Conservation (phyloP, 2,888 invertebrate genomes). For the Agrochola macilenta region DNA sequence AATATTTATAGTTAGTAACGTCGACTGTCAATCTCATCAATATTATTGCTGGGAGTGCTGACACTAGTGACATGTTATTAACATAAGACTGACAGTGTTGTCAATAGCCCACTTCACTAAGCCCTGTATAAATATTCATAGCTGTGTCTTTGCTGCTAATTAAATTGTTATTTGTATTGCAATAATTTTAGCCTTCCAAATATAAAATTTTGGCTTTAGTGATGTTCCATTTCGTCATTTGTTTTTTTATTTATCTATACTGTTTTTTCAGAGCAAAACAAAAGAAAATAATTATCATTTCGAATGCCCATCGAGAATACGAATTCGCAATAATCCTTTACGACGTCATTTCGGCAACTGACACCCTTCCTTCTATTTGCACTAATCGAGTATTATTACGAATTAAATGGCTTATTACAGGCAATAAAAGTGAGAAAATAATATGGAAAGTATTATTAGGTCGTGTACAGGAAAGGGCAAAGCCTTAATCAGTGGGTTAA, state of each 20-base stretch:
- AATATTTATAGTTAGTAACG: constrained; percentile 57
- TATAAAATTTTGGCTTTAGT: not conserved
- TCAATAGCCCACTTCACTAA: constrained; percentile 62
- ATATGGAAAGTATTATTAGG: constrained; percentile 70
- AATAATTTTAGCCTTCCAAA: constrained; percentile 20
- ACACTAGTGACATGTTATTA: constrained; percentile 65
- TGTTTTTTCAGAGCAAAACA: constrained; percentile 22
- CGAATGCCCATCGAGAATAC: constrained; percentile 28
- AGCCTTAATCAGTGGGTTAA: constrained; percentile 73
- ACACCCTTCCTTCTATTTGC: constrained; percentile 50
- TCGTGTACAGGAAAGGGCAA: constrained; percentile 71
- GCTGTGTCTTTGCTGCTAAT: constrained; percentile 41
- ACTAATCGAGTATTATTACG: constrained; percentile 60
- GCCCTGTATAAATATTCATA: constrained; percentile 63
- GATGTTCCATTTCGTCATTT: not conserved
- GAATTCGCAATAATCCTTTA: constrained; percentile 38
- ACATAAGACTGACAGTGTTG: constrained; percentile 67
- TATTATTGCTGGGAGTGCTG: constrained; percentile 66
- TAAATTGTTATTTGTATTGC: constrained; percentile 44
- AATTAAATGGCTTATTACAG: constrained; percentile 74
- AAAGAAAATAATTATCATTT: constrained; percentile 41
- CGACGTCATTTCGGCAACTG: constrained; percentile 44
- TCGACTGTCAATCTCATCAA: constrained; percentile 67
- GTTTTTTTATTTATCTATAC: not conserved
- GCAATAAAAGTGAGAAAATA: constrained; percentile 75